phyloP scores from a whole-genome alignment of 2,113 vertebrate genomes.

The Siniperca knerii region DNA sequence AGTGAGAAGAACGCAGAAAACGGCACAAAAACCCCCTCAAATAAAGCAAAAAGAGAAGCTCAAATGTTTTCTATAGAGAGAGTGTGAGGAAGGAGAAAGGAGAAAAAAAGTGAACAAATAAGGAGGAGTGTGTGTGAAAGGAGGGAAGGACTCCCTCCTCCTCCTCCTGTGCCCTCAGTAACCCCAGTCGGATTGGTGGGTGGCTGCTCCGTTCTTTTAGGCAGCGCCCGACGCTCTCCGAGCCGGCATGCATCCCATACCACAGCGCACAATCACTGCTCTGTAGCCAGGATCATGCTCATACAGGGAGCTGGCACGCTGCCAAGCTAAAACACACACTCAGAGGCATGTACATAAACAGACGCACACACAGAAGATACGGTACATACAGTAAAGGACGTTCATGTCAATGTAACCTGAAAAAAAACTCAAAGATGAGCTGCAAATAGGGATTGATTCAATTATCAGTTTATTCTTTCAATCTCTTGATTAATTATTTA shows the following conservation, averaged over 20 bases:
- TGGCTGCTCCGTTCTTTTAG: conserved; percentile 63
- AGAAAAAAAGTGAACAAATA: conserved; percentile 53
- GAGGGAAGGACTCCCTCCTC: conserved; percentile 64
- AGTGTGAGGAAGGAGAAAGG: conserved; percentile 40
- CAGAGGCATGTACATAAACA: background rate
- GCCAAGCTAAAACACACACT: conserved; percentile 42
- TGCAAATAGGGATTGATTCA: background rate
- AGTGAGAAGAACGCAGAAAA: conserved; percentile 36
- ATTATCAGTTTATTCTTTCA: background rate
- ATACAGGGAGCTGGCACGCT: conserved; percentile 42
- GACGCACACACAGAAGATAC: background rate
- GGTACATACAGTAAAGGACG: background rate
- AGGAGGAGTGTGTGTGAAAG: conserved; percentile 70
- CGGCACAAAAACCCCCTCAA: background rate
- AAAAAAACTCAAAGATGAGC: background rate
- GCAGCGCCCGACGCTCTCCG: conserved; percentile 36
- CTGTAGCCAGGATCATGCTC: conserved; percentile 65
- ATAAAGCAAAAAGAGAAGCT: conserved; percentile 34
- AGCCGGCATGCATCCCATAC: conserved; percentile 74
- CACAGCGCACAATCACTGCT: conserved; percentile 75
- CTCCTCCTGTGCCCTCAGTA: conserved; percentile 71
- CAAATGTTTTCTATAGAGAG: conserved; percentile 56
- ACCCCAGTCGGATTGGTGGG: conserved; percentile 70
- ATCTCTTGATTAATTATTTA: background rate
- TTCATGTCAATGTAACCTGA: background rate